These are phyloP conservation scores for Macheiramphus alcinus DNA, from an alignment of 2,113 vertebrate species.

Conservation along the genomic window DNA sequence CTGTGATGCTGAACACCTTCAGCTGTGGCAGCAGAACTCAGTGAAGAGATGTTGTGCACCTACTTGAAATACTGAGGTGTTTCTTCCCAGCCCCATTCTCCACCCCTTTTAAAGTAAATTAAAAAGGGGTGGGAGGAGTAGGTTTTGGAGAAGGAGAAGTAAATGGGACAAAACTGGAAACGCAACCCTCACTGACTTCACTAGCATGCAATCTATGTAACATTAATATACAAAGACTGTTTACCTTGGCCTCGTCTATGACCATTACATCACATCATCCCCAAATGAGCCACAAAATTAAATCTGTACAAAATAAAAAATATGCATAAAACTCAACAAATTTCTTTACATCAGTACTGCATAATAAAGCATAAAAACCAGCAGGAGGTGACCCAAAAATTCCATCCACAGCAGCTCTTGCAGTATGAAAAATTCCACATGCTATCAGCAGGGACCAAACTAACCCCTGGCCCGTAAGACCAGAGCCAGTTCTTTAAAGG, in stretches of 20 bases:
- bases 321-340: constrained; percentile 34
- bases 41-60: background rate
- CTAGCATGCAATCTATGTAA: constrained; percentile 76
- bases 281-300: constrained; percentile 59
- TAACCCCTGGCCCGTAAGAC: background rate
- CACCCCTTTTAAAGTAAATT: constrained; percentile 3
- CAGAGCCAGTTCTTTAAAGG: background rate
- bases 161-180: constrained; percentile 56
- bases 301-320: constrained; percentile 68
- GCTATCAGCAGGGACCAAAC: background rate
- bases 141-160: background rate
- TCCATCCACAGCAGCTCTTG: constrained; percentile 3
- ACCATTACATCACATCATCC: constrained; percentile 59
- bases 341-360: constrained; percentile 58
- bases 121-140: background rate
- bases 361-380: constrained; percentile 51
- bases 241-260: constrained; percentile 60
- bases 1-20: background rate
- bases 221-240: constrained; percentile 70
- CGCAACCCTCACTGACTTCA: constrained; percentile 66
- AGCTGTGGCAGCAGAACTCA: background rate
- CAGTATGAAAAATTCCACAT: background rate
- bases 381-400: constrained; percentile 11
- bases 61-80: background rate
- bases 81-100: background rate